These are phyloP conservation scores for Caenorhabditis sinica DNA, from an alignment of 2,888 invertebrate species.

Conservation along the genomic window DNA sequence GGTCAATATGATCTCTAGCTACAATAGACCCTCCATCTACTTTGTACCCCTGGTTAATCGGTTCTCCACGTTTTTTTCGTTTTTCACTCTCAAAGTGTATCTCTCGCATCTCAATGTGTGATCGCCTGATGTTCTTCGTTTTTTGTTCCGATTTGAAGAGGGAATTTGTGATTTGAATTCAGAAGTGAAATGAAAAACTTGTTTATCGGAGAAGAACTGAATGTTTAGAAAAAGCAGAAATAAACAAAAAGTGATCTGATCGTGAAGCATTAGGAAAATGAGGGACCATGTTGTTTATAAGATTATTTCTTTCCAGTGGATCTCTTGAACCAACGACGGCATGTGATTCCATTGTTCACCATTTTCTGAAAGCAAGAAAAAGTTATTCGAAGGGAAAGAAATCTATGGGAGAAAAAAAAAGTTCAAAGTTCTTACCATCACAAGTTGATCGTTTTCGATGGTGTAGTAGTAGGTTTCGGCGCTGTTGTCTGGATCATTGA, in stretches of 20 bases:
- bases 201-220: conserved; percentile 31
- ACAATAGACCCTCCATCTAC: conserved; percentile 38
- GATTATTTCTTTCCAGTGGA: conserved; percentile 58
- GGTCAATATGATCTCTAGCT: conserved; percentile 45
- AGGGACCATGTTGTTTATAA: conserved; percentile 30
- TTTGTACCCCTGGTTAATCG: too few relatives aligned
- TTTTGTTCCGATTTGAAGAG: conserved; percentile 2
- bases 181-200: conserved; percentile 2
- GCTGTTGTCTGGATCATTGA: conserved; percentile 79
- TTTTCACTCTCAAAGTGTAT: not conserved
- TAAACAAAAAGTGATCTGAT: conserved; percentile 19
- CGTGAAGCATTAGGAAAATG: not conserved
- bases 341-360: conserved; percentile 79
- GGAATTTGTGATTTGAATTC: not conserved
- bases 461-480: conserved; percentile 82
- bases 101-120: conserved; percentile 54
- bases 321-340: conserved; percentile 82
- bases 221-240: not conserved
- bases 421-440: conserved; percentile 70
- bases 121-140: conserved; percentile 32
- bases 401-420: not conserved
- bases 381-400: not conserved
- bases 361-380: conserved; percentile 74
- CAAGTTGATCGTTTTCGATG: conserved; percentile 78
- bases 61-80: conserved; percentile 1